Conservation (phyloP, 35 echinoderm and acorn worm species). For the Ophiothrix spiculata region DNA sequence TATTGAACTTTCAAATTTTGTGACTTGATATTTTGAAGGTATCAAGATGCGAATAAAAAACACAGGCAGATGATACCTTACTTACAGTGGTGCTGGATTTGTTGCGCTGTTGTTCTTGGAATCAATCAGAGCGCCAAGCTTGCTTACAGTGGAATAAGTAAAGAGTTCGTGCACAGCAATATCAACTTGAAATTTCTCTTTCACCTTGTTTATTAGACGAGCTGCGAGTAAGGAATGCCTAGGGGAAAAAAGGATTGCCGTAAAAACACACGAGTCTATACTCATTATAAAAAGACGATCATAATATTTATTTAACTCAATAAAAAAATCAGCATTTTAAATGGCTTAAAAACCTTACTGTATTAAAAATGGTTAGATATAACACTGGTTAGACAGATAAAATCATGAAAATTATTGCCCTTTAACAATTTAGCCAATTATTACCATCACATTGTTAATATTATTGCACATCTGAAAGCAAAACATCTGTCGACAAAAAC, state of each 20-base stretch:
- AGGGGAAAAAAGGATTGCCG: conserved; percentile 11
- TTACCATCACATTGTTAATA: neutral
- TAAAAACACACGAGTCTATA: no score
- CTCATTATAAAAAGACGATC: no score
- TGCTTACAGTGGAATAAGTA: conserved; percentile 26
- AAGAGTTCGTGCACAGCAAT: conserved; percentile 49
- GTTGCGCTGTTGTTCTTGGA: neutral
- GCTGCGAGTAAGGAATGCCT: conserved; percentile 56
- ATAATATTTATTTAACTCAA: no score
- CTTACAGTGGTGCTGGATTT: conserved; percentile 17
- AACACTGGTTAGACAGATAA: neutral
- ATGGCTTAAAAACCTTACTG: no score
- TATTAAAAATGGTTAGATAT: neutral
- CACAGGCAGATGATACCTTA: neutral
- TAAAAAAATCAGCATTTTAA: no score
- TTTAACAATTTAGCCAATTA: neutral
- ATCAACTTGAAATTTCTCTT: conserved; percentile 25
- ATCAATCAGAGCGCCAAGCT: conserved; percentile 40
- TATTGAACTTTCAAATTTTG: no score
- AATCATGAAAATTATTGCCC: neutral
- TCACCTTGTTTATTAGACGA: conserved; percentile 28
- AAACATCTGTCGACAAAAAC: no score
- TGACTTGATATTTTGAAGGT: no score
- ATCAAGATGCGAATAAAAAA: neutral
- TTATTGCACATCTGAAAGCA: no score